Base-by-base conservation (phyloP, 2,888 invertebrate species). In the Drosophila nr. perissopoda region DNA sequence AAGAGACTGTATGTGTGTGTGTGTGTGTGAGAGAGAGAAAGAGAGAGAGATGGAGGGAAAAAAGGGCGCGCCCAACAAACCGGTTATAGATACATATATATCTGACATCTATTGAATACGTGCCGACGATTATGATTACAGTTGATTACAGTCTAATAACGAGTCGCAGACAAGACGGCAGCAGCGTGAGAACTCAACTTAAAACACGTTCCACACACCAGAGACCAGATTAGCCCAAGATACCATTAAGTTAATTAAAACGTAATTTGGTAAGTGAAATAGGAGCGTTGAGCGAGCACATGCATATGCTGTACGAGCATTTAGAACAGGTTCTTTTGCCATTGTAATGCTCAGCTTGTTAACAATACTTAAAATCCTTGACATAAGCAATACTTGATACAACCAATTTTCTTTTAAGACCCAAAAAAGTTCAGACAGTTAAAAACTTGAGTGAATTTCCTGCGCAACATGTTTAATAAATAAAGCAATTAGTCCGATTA, bases 41-140 rank as follows among this genome's bases (percentile, higher is more conserved):
- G 40, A 31, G 16, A 16, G 25, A 16, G 10, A 11, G 13, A 2
- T 18, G 16, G n/a, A 6, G 38, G 10, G 61, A 62, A 70, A 70
- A 79, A 82, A 88, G 83, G 84, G 88, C 81, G 83, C 74, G 64
- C 56, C 84, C 49, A 10, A 61, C 42, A 77, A 86, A 76, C 81
- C 63, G 71, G 78, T 70, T 69, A 61, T 65, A 49, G 68, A 74
- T 79, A 74, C 63, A 63, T 71, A 74, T 65, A 63, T 71, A 74
- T 75, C 81, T 71, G 73, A 67, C 72, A 78, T 87, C 75, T 71
- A 71, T 66, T 71, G 68, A 63, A 87, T 75, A 82, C 82, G 82
- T 83, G 87, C 77, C 78, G 62, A 31, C 82, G 74, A 87, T 87
- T 84, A 84, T 74, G 73, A 74, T 63, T 62, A 66, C 62, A 58